Evolutionary conservation across 92 coral and sea anemone species (phyloP), one percentile per base, ranked within the genome.

Genomic region (Virgularia gustaviana): DNA sequence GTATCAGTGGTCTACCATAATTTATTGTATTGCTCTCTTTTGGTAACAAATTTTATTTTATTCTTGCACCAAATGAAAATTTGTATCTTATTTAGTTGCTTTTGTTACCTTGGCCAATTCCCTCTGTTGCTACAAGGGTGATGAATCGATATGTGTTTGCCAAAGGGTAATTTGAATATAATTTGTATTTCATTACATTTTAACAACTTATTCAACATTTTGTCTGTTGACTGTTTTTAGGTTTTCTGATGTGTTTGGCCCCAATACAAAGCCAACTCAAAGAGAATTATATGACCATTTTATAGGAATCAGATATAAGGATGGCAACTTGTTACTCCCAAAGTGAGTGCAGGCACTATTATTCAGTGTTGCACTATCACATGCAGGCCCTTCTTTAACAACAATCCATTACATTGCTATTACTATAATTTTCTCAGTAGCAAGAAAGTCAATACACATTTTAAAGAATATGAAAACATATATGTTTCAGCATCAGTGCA

Each of bases 281-380:
- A 88, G 81, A 49, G 96, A 92, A n/a, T 79, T 87, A 27, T 63
- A 64, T 43, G 96, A 92, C 64, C 88, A 89, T 68, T 92, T 88
- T 85, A 81, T 91, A 44, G 74, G 81, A 25, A 59, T 65, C 23
- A 83, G 92, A 66, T 85, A 89, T 72, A 89, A 89, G 42, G 96
- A 92, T 73, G 98, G 98, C 0, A 83, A 89, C 36, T 65, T 86
- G 49, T 89, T 85, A 2, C 60, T 61, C 57, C 88, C 92, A 49
- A 86, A 83, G 97, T 92, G 67, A 83, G 78, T 3, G 7, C 28
- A 9, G 13, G 0, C 2, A 7, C 3, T 42, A 36, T 19, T 37
- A 36, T 28, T 28, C 35, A n/a, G n/a, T n/a, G n/a, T n/a, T n/a
- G n/a, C n/a, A n/a, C n/a, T n/a, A n/a, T n/a, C n/a, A n/a, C n/a